These are phyloP conservation scores for Rhamnusium bicolor DNA, from an alignment of 2,888 invertebrate genomes.

Conservation along the genomic window DNA sequence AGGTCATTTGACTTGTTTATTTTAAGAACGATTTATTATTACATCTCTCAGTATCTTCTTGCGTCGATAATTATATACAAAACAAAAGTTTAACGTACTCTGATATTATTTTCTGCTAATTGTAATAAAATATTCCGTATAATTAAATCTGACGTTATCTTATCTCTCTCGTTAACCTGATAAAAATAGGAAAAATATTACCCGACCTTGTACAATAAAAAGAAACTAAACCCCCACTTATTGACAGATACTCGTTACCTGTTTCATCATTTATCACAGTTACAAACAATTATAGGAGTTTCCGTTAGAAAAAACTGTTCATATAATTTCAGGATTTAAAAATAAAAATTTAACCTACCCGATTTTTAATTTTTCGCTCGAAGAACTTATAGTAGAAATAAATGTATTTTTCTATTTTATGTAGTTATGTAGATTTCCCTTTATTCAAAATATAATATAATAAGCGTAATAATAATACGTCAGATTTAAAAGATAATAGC, in stretches of 20 bases:
- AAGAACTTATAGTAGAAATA: no score
- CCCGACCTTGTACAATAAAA: conserved; percentile 18
- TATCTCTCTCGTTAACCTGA: background rate
- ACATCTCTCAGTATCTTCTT: background rate
- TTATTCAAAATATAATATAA: no score
- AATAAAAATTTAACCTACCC: no score
- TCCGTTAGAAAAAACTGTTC: background rate
- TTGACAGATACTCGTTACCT: background rate
- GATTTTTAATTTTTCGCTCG: no score
- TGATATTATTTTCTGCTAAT: background rate
- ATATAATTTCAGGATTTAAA: no score
- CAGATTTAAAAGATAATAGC: no score
- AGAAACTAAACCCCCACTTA: background rate
- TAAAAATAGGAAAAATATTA: conserved; percentile 6
- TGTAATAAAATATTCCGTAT: conserved; percentile 1
- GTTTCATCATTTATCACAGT: background rate
- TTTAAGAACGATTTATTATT: background rate
- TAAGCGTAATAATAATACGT: no score
- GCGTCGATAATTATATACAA: background rate
- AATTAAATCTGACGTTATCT: conserved; percentile 3
- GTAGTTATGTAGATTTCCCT: no score
- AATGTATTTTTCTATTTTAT: no score
- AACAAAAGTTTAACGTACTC: conserved; percentile 9
- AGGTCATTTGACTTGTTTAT: background rate
- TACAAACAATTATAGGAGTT: background rate